Percentiles rank a stretch among this genome's conserved stretches.
phyloP scores from a whole-genome alignment of 2,888 invertebrate genomes.

The Nebria salina region DNA sequence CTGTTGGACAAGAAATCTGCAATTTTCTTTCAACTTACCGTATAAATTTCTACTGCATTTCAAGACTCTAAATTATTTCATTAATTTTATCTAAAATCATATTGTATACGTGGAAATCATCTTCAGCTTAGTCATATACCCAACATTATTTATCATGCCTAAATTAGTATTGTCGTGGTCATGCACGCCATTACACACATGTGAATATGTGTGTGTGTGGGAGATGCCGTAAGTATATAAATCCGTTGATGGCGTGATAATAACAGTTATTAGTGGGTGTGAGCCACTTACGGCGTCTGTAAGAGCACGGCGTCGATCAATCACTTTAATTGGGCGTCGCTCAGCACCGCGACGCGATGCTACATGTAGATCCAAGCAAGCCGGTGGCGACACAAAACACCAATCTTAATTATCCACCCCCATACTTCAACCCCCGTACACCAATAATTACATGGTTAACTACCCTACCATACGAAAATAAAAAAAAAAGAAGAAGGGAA shows the following conservation, averaged over 20 bases:
- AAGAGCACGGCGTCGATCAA: constrained; percentile 29
- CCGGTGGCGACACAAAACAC: background rate
- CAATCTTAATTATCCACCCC: background rate
- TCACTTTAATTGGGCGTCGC: constrained; percentile 42
- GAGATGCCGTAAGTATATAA: constrained; percentile 15
- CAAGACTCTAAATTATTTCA: background rate
- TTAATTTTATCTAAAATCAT: no score
- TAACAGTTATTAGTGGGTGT: constrained; percentile 42
- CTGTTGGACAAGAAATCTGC: background rate
- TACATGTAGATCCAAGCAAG: constrained; percentile 20
- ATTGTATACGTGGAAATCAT: no score
- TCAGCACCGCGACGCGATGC: constrained; percentile 25
- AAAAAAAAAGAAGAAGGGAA: background rate
- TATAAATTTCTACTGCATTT: background rate
- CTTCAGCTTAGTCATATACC: no score
- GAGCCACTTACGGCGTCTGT: constrained; percentile 30
- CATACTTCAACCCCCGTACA: background rate
- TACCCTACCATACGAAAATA: background rate
- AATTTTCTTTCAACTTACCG: background rate
- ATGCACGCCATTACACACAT: no score
- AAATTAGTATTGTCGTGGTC: no score
- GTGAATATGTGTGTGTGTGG: background rate
- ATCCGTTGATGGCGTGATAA: constrained; percentile 31
- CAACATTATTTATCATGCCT: no score
- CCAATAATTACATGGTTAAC: background rate